phyloP scores from a whole-genome alignment of 1,140 invertebrate species.

The Diplogasteroides magnus region DNA sequence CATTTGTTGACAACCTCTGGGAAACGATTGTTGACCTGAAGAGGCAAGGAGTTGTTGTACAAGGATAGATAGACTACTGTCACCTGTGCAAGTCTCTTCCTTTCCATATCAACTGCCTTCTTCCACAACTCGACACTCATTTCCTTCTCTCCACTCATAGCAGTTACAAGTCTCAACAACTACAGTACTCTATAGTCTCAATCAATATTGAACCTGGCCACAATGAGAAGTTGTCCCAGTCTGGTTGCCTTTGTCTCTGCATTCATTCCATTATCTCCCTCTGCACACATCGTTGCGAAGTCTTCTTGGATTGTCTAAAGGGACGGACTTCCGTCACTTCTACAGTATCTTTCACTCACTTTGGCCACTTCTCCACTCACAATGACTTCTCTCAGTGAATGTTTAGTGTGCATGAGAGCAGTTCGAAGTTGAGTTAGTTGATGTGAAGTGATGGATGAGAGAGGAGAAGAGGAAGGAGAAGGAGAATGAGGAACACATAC shows the following conservation, averaged over 20 bases:
- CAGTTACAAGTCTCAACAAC: not conserved
- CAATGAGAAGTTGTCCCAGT: not conserved
- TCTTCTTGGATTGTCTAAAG: not conserved
- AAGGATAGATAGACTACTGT: too few species aligned
- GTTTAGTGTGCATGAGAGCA: not conserved
- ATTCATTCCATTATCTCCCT: not conserved
- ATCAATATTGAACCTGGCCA: not conserved
- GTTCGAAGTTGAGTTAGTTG: not conserved
- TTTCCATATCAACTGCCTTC: not conserved
- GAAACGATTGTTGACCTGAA: too few species aligned
- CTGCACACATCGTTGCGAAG: not conserved
- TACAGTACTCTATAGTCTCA: not conserved
- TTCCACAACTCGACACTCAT: not conserved
- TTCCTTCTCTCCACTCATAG: not conserved
- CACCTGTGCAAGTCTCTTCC: not conserved
- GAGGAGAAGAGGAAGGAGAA: not conserved
- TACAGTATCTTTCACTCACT: not conserved
- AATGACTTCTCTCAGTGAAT: not conserved
- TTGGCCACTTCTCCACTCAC: not conserved
- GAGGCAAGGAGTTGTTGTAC: too few species aligned
- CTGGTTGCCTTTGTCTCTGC: not conserved
- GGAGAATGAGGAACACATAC: not conserved
- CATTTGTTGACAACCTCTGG: too few species aligned
- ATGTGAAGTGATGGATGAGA: not conserved
- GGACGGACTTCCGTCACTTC: not conserved